Evolutionary conservation across 2,113 vertebrate species (phyloP).

Genomic region (Eptesicus fuscus): DNA sequence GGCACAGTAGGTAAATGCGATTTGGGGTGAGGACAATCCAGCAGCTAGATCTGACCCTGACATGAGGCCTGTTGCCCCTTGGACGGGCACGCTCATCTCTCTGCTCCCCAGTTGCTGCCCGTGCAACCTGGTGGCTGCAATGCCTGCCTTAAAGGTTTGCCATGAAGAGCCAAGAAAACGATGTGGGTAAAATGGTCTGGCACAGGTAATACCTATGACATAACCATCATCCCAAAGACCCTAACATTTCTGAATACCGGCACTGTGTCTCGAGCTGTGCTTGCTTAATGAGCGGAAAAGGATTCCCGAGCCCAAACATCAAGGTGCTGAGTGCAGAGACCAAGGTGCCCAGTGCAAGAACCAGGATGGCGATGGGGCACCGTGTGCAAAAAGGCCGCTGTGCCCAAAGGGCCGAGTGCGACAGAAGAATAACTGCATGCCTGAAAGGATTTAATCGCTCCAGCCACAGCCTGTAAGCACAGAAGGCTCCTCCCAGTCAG

Average conservation of each 20-base stretch:
- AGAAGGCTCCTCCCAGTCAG: background rate
- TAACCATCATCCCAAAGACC: background rate
- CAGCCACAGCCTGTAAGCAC: background rate
- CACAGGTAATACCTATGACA: background rate
- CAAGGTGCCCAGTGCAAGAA: background rate
- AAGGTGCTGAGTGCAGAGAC: background rate
- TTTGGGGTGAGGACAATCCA: background rate
- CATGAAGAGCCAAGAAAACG: background rate
- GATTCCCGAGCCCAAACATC: background rate
- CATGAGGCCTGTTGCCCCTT: background rate
- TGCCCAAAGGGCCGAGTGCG: background rate
- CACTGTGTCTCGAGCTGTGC: background rate
- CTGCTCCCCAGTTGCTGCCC: background rate
- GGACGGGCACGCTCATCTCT: background rate
- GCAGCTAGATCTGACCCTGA: background rate
- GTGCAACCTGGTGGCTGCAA: background rate
- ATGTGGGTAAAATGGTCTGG: background rate
- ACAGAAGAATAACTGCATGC: background rate
- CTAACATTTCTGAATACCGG: background rate
- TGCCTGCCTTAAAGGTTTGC: background rate
- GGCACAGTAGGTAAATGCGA: background rate
- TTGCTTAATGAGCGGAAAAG: background rate
- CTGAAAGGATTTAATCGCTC: background rate
- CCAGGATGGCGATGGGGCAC: background rate
- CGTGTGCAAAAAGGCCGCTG: background rate